These are phyloP conservation scores for Ophiothrix spiculata DNA, from an alignment of 35 echinoderm and acorn worm genomes.

Conservation along the genomic window DNA sequence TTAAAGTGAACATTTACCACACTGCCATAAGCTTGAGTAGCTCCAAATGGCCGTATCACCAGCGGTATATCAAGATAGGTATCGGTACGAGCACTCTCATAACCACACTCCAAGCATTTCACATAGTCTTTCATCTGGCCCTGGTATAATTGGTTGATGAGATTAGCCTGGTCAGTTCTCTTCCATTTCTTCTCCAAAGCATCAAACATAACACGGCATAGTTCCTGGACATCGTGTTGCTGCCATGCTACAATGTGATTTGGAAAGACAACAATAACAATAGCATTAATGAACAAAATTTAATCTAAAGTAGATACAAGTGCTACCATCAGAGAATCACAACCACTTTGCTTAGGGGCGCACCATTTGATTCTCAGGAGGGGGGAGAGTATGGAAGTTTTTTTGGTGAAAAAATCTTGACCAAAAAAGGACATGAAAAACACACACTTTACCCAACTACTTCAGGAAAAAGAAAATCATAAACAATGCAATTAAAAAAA, in stretches of 20 bases:
- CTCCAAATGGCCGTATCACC: constrained; percentile 94
- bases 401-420: too few species aligned
- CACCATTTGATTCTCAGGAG: too few species aligned
- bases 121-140: constrained; percentile 98
- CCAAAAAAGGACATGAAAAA: too few species aligned
- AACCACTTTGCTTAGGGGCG: too few species aligned
- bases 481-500: too few species aligned
- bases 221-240: constrained; percentile 98
- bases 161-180: constrained; percentile 80
- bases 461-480: too few species aligned
- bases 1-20: constrained; percentile 88
- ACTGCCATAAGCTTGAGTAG: constrained; percentile 86
- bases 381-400: too few species aligned
- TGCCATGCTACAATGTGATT: constrained; percentile 97
- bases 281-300: too few species aligned
- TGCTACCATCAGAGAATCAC: too few species aligned
- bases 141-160: constrained; percentile 93
- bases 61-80: constrained; percentile 88
- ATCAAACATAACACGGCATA: constrained; percentile 99
- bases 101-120: constrained; percentile 94
- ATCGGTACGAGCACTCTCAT: constrained; percentile 96
- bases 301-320: too few species aligned
- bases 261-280: too few species aligned
- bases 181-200: constrained; percentile 94
- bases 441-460: too few species aligned